Conservation (phyloP, 2,888 invertebrate species). For the Drosophila kanekoi region DNA sequence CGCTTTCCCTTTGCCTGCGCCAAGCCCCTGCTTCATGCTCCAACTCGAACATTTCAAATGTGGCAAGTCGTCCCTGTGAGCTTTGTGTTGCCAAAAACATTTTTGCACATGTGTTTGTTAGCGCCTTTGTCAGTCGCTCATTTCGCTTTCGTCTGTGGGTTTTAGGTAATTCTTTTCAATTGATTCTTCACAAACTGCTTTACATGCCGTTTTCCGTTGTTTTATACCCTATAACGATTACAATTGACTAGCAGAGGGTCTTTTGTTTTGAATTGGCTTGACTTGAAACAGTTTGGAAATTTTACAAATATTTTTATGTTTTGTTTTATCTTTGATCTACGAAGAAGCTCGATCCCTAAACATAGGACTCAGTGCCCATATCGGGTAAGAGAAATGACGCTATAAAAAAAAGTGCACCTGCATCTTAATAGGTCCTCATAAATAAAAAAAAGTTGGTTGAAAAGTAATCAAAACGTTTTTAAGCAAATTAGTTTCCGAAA, state of each 20-base stretch:
- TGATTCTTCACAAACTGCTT: conserved; percentile 67
- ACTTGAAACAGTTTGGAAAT: neutral
- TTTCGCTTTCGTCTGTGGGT: conserved; percentile 35
- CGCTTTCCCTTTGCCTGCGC: conserved; percentile 4
- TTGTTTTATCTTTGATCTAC: too few species aligned
- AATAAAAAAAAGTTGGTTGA: too few species aligned
- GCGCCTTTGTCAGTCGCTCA: conserved; percentile 34
- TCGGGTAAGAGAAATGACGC: too few species aligned
- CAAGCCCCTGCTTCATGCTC: neutral
- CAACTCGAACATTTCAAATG: conserved; percentile 16
- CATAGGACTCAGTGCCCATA: too few species aligned
- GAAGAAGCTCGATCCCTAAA: too few species aligned
- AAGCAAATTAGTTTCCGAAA: too few species aligned
- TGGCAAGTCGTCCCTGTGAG: conserved; percentile 32
- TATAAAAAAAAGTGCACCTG: too few species aligned
- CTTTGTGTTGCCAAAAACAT: conserved; percentile 52
- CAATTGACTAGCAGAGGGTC: neutral
- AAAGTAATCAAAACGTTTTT: too few species aligned
- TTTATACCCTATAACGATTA: conserved; percentile 13
- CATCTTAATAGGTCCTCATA: too few species aligned
- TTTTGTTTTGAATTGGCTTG: neutral
- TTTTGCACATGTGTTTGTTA: conserved; percentile 67
- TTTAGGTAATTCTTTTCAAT: conserved; percentile 73
- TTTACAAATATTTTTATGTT: too few species aligned
- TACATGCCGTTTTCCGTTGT: conserved; percentile 59